Percentiles rank a stretch among this genome's conserved stretches.
These are phyloP conservation scores for Bombyx mori DNA, from an alignment of 1,140 invertebrate species.

Conservation along the genomic window ASM3026992v2 NC_085113.1:2688501-2689000, in stretches of 20 bases:
- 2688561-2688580: conserved; percentile 56
- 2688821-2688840: too few relatives aligned
- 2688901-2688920: too few relatives aligned
- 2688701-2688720: background rate
- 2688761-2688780: too few relatives aligned
- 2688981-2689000: too few relatives aligned
- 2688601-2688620: conserved; percentile 23
- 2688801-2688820: too few relatives aligned
- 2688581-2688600: conserved; percentile 57
- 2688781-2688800: too few relatives aligned
- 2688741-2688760: too few relatives aligned
- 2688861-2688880: too few relatives aligned
- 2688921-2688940: background rate
- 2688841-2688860: too few relatives aligned
- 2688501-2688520: conserved; percentile 65
- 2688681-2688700: background rate
- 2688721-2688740: background rate
- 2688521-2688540: conserved; percentile 51
- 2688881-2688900: too few relatives aligned
- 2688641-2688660: conserved; percentile 6
- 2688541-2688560: conserved; percentile 43
- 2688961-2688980: too few relatives aligned
- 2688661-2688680: background rate
- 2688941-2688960: background rate
- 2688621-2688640: conserved; percentile 30